Conservation (phyloP, 2,888 invertebrate genomes). For the Lathronympha strigana region DNA sequence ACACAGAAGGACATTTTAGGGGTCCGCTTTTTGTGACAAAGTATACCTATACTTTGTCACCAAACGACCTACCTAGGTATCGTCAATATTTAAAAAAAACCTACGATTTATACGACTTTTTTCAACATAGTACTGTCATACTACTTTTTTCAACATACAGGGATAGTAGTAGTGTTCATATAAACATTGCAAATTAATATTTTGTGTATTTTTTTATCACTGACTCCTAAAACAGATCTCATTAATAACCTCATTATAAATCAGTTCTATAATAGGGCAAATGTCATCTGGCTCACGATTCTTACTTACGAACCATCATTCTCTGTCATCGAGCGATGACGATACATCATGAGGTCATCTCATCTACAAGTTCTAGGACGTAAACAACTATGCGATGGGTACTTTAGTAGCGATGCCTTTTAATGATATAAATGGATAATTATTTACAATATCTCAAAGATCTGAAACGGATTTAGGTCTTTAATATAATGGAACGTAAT, state of each 20-base stretch:
- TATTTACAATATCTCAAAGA: neutral
- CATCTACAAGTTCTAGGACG: constrained; percentile 20
- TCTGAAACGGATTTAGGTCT: neutral
- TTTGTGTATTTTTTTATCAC: neutral
- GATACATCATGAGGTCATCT: constrained; percentile 29
- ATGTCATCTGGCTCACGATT: constrained; percentile 32
- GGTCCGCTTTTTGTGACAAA: too few relatives aligned
- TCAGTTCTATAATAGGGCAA: constrained; percentile 32
- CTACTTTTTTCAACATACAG: too few relatives aligned
- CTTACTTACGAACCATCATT: constrained; percentile 12
- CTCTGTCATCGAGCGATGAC: constrained; percentile 31
- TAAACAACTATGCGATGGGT: constrained; percentile 22
- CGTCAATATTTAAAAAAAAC: too few relatives aligned
- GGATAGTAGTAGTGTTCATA: too few relatives aligned
- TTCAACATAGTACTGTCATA: too few relatives aligned
- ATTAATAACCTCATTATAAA: constrained; percentile 23
- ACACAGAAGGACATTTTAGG: too few relatives aligned
- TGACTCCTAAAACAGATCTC: neutral
- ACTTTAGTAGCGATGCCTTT: constrained; percentile 12
- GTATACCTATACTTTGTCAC: too few relatives aligned
- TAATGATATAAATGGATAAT: constrained; percentile 13
- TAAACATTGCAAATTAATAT: too few relatives aligned
- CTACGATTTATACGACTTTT: too few relatives aligned
- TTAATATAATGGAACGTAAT: neutral
- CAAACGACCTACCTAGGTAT: too few relatives aligned